Base-by-base conservation (phyloP, 1,140 invertebrate genomes). In the Aphaenogaster rudis region DNA sequence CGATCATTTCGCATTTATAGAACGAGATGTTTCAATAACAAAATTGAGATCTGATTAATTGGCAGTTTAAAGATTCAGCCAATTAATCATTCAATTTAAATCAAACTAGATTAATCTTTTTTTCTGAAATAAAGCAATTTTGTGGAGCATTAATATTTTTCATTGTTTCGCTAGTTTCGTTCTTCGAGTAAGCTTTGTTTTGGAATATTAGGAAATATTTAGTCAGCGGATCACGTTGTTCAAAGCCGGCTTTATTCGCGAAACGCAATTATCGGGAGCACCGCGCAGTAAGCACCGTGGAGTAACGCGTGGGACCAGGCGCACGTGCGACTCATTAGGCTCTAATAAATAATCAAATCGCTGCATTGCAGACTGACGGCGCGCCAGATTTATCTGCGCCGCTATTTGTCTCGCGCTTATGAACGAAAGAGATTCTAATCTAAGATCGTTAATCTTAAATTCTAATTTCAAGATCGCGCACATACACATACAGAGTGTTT, bases 331-430 rank as follows among this genome's bases (percentile, higher is more conserved):
- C 48, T 61, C 57, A 66, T 90, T 88, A 90, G 72, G 45, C 28
- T 61, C 77, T 90, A 90, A 89, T 82, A 90, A 91, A 90, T 93
- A 93, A 89, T 93, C 87, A 90, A 92, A 91, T 84, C 90, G 88
- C 90, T 91, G 91, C 90, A 91, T 90, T 92, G 90, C 78, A 86
- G 45, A 66, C 61, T 57, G 64, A 74, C 13, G 33, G 57, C 57
- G 11, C 28, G 71, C 63, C 77, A 88, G 67, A 74, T 72, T 88
- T 61, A 61, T 45, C 39, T 21, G 13, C 33, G n/a, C 13, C 8
- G 69, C 42, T 81, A 64, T 77, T 84, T 17, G 39, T 86, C 17
- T 66, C 33, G 9, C 54, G 21, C 59, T 59, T 28, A 11, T 36
- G 28, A 54, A 61, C 48, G 21, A 21, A 61, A 36, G 5, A 81